Percentiles rank a stretch among this genome's conserved stretches.
Evolutionary conservation across 1,140 invertebrate genomes (phyloP).

Genomic region (Achatina immaculata): DNA sequence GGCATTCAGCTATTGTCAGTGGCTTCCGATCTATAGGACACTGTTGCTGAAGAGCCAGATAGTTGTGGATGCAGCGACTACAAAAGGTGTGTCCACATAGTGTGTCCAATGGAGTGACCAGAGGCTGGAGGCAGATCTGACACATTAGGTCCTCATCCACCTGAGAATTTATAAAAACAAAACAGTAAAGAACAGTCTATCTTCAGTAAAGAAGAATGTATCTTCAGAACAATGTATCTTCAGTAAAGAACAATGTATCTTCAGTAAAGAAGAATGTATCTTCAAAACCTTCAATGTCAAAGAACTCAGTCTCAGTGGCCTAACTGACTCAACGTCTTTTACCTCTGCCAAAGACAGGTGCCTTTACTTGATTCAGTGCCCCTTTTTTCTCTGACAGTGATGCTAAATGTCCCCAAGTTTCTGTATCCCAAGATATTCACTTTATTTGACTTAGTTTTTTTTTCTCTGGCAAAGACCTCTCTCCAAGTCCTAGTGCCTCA

Average conservation of each 20-base stretch:
- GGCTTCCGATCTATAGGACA: constrained; percentile 68
- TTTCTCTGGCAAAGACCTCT: too few relatives aligned
- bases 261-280: not conserved
- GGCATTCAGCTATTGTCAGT: constrained; percentile 62
- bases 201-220: not conserved
- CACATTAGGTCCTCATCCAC: constrained; percentile 74
- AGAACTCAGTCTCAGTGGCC: too few relatives aligned
- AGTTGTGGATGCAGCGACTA: constrained; percentile 70
- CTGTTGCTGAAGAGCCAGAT: constrained; percentile 68
- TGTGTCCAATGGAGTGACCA: constrained; percentile 72
- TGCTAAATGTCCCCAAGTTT: too few relatives aligned
- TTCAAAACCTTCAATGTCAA: too few relatives aligned
- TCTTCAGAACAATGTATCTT: not conserved
- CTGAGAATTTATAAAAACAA: constrained; percentile 43
- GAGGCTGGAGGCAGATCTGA: constrained; percentile 73
- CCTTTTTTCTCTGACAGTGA: too few relatives aligned
- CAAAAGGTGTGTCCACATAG: constrained; percentile 75
- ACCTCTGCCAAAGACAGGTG: too few relatives aligned
- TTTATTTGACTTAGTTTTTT: too few relatives aligned
- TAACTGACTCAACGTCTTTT: too few relatives aligned
- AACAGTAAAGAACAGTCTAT: not conserved
- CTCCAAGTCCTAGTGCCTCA: too few relatives aligned
- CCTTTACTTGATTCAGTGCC: too few relatives aligned
- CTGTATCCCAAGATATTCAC: too few relatives aligned
- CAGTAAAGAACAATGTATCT: not conserved